These are phyloP conservation scores for Percina caprodes DNA, from an alignment of 2,113 vertebrate genomes.

Conservation along the genomic window DNA sequence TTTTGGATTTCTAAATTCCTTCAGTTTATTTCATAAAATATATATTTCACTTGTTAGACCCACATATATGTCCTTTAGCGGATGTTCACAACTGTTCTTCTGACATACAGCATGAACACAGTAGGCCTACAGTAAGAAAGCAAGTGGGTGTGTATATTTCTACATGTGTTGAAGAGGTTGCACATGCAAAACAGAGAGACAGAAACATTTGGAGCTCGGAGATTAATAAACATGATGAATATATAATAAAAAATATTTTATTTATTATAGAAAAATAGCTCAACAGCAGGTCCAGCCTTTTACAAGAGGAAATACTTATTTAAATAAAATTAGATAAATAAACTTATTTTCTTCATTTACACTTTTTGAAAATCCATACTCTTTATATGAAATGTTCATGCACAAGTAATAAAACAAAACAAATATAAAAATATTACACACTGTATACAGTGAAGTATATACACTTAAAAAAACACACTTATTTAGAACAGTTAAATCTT, in stretches of 20 bases:
- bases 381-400: neutral
- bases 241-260: constrained; percentile 19
- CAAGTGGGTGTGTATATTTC: neutral
- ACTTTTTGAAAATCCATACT: neutral
- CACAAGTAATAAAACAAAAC: neutral
- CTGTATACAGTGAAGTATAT: neutral
- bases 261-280: neutral
- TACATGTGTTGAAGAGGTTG: neutral
- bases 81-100: neutral
- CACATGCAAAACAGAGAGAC: neutral
- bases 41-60: neutral
- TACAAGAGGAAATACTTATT: neutral
- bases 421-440: neutral
- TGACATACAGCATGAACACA: neutral
- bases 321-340: constrained; percentile 57
- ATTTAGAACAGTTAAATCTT: neutral
- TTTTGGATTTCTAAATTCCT: neutral
- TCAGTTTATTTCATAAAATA: neutral
- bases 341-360: neutral
- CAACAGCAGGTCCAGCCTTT: constrained; percentile 53
- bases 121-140: neutral
- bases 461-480: neutral
- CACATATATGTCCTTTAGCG: neutral
- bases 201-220: neutral
- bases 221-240: neutral